Percentiles rank a stretch among this genome's conserved stretches.
Evolutionary conservation across 30 jellyfish, hydroid and myxozoan genomes (phyloP).

Genomic region (Aurelia coerulea): DNA sequence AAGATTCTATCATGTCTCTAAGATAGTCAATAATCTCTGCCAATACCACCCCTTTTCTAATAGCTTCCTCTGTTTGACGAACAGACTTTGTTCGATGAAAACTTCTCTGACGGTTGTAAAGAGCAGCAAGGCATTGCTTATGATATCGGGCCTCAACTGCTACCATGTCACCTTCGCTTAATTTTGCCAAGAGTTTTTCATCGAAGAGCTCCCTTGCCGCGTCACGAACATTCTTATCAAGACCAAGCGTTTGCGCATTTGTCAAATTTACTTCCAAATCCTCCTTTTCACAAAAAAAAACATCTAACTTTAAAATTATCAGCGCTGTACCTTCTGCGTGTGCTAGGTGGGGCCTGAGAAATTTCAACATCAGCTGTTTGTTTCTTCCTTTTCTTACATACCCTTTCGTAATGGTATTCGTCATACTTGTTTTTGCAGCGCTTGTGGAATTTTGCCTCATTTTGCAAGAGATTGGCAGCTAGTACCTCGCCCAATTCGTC

Average conservation of each 20-base stretch:
- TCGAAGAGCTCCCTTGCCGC: neutral
- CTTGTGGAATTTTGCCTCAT: conserved; percentile 12
- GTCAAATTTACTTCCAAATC: conserved; percentile 26
- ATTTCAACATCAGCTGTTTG: neutral
- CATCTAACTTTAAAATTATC: conserved; percentile 6
- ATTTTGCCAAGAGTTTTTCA: conserved; percentile 9
- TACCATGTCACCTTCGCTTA: neutral
- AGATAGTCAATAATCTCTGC: conserved; percentile 9
- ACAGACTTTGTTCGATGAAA: neutral
- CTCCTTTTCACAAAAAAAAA: conserved; percentile 18
- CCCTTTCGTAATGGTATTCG: conserved; percentile 18
- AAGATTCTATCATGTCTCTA: neutral
- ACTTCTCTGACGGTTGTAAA: conserved; percentile 7
- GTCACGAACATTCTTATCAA: neutral
- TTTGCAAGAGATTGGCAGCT: neutral
- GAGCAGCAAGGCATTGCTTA: conserved; percentile 11
- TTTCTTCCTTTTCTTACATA: conserved; percentile 10
- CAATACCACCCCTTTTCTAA: neutral
- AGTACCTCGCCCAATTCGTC: conserved; percentile 6
- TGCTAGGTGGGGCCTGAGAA: conserved; percentile 28
- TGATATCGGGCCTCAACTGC: conserved; percentile 7
- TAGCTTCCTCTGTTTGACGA: neutral
- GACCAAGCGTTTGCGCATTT: conserved; percentile 35
- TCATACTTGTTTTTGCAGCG: conserved; percentile 23
- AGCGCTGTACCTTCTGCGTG: conserved; percentile 30